Evolutionary conservation across 2,888 invertebrate species (phyloP).

Genomic region (Drosophila emarginata): DNA sequence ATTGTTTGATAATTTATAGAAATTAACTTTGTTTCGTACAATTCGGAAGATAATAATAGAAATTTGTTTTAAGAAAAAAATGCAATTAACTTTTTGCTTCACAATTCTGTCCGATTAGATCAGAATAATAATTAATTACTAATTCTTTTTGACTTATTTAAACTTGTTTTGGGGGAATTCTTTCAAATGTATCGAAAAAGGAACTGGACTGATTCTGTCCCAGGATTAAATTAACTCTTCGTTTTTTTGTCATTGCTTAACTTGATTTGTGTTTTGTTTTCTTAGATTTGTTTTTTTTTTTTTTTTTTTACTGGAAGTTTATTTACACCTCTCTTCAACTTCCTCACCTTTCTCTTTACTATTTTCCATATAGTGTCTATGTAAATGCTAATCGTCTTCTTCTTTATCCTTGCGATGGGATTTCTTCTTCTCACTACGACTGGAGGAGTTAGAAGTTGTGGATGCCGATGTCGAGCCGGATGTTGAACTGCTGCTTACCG

Average conservation of each 20-base stretch:
- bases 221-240: neutral
- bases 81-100: neutral
- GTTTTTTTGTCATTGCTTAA: slow-evolving; percentile 1
- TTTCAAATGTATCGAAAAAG: neutral
- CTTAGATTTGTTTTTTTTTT: neutral
- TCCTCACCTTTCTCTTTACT: slow-evolving; percentile 9
- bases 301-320: slow-evolving; percentile 45
- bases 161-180: neutral
- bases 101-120: neutral
- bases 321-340: slow-evolving; percentile 22
- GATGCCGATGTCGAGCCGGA: slow-evolving; percentile 41
- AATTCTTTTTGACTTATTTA: neutral
- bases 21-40: neutral
- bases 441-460: slow-evolving; percentile 45
- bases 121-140: neutral
- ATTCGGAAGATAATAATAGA: neutral
- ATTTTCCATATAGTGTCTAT: slow-evolving; percentile 59
- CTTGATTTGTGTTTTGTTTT: neutral
- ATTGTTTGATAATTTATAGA: slow-evolving; percentile 1
- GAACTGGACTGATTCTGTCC: neutral
- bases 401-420: slow-evolving; percentile 89
- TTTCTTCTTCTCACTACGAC: slow-evolving; percentile 85
- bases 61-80: neutral
- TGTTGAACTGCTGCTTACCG: slow-evolving; percentile 33
- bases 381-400: slow-evolving; percentile 85